phyloP scores from a whole-genome alignment of 2,888 invertebrate genomes.

The Drosophila mayaguana region DNA sequence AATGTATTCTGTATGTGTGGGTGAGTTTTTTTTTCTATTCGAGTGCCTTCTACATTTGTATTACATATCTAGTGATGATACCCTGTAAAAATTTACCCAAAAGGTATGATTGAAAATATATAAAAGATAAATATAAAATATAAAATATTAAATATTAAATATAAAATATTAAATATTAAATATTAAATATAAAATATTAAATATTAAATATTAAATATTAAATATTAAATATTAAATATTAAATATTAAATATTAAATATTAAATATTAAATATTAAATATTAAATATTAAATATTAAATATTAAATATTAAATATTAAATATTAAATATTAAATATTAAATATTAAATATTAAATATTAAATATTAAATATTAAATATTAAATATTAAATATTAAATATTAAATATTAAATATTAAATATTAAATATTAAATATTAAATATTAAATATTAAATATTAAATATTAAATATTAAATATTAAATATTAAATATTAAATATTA shows the following conservation, averaged over 20 bases:
- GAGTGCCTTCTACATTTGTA: conserved; percentile 30
- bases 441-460: neutral
- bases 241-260: conserved; percentile 2
- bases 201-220: conserved; percentile 2
- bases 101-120: neutral
- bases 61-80: conserved; percentile 9
- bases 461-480: neutral
- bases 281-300: neutral
- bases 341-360: conserved; percentile 1
- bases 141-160: neutral
- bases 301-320: conserved; percentile 1
- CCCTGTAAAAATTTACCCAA: neutral
- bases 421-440: neutral
- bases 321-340: conserved; percentile 2
- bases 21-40: conserved; percentile 35
- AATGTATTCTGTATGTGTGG: conserved; percentile 41
- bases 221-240: conserved; percentile 2
- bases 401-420: conserved; percentile 1
- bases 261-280: conserved; percentile 2
- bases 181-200: neutral
- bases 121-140: neutral
- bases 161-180: conserved; percentile 2
- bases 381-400: conserved; percentile 2
- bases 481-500: neutral
- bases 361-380: conserved; percentile 2